Conservation (phyloP, 1,140 invertebrate genomes). For the Orius insidiosus region DNA sequence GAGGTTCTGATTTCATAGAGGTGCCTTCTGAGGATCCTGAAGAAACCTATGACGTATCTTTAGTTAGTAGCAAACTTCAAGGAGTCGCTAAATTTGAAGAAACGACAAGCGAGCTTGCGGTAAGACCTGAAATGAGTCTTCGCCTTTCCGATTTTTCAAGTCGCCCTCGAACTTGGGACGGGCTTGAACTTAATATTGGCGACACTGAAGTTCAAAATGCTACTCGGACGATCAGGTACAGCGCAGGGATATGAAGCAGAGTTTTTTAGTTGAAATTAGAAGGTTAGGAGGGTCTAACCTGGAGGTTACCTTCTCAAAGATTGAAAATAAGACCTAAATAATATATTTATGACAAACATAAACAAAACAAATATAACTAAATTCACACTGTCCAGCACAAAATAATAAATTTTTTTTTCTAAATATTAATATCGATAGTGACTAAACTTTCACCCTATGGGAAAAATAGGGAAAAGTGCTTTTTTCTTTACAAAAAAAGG, state of each 20-base stretch:
- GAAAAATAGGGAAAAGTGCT: too few relatives aligned
- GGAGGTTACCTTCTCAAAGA: too few relatives aligned
- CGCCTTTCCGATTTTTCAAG: constrained; percentile 37
- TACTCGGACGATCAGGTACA: constrained; percentile 11
- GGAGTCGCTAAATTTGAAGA: constrained; percentile 23
- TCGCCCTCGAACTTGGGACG: constrained; percentile 38
- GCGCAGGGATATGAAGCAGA: constrained; percentile 13
- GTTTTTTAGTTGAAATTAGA: neutral
- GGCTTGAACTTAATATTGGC: constrained; percentile 52
- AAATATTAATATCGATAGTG: too few relatives aligned
- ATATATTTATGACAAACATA: too few relatives aligned
- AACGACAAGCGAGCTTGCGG: constrained; percentile 25
- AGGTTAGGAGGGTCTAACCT: too few relatives aligned
- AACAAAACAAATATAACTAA: too few relatives aligned
- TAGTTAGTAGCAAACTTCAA: constrained; percentile 26
- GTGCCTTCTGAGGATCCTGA: constrained; percentile 14
- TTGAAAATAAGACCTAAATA: too few relatives aligned
- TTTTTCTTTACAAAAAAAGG: too few relatives aligned
- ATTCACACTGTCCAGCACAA: too few relatives aligned
- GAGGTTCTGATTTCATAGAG: constrained; percentile 23
- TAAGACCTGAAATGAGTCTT: constrained; percentile 30
- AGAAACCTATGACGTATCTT: constrained; percentile 22
- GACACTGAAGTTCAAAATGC: constrained; percentile 35
- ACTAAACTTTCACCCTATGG: too few relatives aligned
- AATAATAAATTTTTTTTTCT: too few relatives aligned